Evolutionary conservation across 2,888 invertebrate species (phyloP), one percentile per base, ranked within the genome.

Genomic region (Sarcophaga caerulescens): DNA sequence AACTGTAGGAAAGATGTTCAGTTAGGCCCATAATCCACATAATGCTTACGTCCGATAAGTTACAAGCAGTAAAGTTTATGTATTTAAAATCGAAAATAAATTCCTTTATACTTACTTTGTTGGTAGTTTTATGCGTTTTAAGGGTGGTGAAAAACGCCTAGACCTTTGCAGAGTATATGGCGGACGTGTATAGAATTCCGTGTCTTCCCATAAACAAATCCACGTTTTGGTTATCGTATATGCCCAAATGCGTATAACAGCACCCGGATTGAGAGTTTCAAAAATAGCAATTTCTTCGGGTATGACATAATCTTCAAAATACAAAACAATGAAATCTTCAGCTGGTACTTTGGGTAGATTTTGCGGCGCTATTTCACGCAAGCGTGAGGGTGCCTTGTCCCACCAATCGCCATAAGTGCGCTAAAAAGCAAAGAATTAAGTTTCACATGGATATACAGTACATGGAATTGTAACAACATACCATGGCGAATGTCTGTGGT

Each of bases 401-500:
- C 97, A 97, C 97, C 97, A 97, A 84, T 94, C 95, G 12, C 97
- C 97, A 93, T 97, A 97, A 0, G 96, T 96, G 93, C 97, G 95
- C 97, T 97, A 82, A 47, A 85, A 80, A 84, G 74, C 52, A 76
- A 84, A 82, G 3, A 11, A 3, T 21, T 69, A 57, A 77, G 12
- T 35, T 63, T n/a, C 14, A 70, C 19, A 75, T 44, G 65, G 52
- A 19, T 62, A 19, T 19, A 63, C 21, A 35, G n/a, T 8, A 23
- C 1, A 47, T 35, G 14, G 44, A 68, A 25, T 14, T 23, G 35
- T 59, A 63, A 11, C 14, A 1, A 11, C 94, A 94, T 94, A 98
- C 98, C 96, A 98, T 96, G 82, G 97, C 97, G 94, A 97, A 98
- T 17, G 97, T 96, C 93, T 97, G 96, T 12, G 97, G 97, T 94